These are phyloP conservation scores for Oreochromis mossambicus DNA, from an alignment of 2,797 vertebrate genomes.

Conservation along the genomic window DNA sequence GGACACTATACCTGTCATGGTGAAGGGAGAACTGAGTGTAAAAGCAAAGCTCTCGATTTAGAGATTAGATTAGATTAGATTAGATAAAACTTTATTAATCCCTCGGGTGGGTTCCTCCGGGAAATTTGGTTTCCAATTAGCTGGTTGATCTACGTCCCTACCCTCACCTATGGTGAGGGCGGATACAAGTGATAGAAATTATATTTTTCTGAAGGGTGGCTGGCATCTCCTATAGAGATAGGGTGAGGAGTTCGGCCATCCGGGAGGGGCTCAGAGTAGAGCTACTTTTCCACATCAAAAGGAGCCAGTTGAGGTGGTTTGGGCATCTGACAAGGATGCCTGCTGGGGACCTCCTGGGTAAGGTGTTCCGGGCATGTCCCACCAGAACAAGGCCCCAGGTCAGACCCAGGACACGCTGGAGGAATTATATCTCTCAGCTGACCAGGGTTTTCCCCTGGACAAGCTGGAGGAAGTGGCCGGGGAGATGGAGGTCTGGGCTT, in stretches of 20 bases:
- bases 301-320: neutral
- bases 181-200: neutral
- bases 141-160: neutral
- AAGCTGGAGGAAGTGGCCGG: neutral
- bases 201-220: neutral
- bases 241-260: neutral
- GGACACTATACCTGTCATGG: too few species aligned
- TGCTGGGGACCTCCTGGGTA: neutral
- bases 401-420: neutral
- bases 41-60: neutral
- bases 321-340: neutral
- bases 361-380: neutral
- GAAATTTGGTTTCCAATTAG: too few species aligned
- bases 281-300: neutral
- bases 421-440: neutral
- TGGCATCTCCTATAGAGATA: neutral
- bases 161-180: neutral
- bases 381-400: neutral
- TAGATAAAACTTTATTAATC: too few species aligned
- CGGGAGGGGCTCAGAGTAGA: neutral
- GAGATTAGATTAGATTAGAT: too few species aligned
- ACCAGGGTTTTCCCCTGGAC: neutral
- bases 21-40: too few species aligned
- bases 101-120: too few species aligned
- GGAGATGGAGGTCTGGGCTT: neutral